A percentile compares a stretch with the other conserved stretches of the same genome.
These are phyloP conservation scores for Hucho hucho DNA, from an alignment of 2,113 vertebrate genomes.

Conservation along the genomic window DNA sequence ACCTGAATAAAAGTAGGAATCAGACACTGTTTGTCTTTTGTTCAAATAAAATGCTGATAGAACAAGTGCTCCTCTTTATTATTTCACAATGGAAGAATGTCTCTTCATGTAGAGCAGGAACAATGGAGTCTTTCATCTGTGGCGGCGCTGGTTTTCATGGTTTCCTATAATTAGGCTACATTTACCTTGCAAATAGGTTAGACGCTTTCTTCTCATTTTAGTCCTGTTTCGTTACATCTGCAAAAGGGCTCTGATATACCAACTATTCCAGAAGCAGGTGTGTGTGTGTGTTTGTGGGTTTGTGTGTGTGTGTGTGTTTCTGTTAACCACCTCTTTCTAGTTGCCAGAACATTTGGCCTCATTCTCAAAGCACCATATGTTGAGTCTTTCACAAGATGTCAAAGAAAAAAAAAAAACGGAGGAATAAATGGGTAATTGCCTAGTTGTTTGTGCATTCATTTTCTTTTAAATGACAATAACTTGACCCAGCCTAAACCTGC, in stretches of 20 bases:
- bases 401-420: conserved; percentile 3
- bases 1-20: conserved; percentile 50
- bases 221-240: conserved; percentile 28
- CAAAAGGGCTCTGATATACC: background rate
- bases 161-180: conserved; percentile 54
- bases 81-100: conserved; percentile 50
- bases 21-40: conserved; percentile 61
- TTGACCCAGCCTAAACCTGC: conserved; percentile 35
- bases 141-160: conserved; percentile 37
- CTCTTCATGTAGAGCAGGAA: conserved; percentile 51
- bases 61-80: conserved; percentile 58
- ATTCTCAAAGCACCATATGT: conserved; percentile 59
- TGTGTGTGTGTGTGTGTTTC: background rate
- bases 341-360: conserved; percentile 52
- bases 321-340: conserved; percentile 8
- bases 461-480: conserved; percentile 35
- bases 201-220: conserved; percentile 26
- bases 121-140: conserved; percentile 61
- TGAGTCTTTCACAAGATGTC: conserved; percentile 25
- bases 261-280: background rate
- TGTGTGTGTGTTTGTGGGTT: background rate
- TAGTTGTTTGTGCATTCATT: conserved; percentile 36
- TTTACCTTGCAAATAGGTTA: conserved; percentile 68
- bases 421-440: conserved; percentile 36
- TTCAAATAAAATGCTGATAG: conserved; percentile 62